phyloP scores from a whole-genome alignment of 2,797 vertebrate genomes.

The Phaenicophaeus curvirostris region DNA sequence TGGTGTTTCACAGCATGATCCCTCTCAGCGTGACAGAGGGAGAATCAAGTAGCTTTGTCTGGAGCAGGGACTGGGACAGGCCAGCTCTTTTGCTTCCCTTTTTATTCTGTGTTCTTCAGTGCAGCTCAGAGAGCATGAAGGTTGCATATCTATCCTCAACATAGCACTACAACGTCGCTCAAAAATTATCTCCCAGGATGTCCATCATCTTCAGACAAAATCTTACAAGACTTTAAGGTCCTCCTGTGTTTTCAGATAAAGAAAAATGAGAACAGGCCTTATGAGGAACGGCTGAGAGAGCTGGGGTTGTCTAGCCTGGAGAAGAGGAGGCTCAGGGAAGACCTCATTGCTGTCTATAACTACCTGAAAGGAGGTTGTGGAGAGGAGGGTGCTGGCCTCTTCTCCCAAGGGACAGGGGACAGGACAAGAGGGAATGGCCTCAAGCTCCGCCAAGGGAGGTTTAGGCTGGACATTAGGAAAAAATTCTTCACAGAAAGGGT shows the following conservation, averaged over 20 bases:
- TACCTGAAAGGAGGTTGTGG: too few relatives aligned
- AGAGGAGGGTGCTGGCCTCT: too few relatives aligned
- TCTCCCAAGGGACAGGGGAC: too few relatives aligned
- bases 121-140: background rate
- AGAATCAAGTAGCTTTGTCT: background rate
- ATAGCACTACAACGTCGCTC: fast-evolving
- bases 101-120: background rate
- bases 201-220: background rate
- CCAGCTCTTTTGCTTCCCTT: background rate
- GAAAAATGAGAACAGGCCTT: background rate
- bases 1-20: background rate
- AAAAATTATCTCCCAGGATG: background rate
- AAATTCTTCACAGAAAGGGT: too few relatives aligned
- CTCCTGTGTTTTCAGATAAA: background rate
- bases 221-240: background rate
- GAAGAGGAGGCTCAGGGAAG: too few relatives aligned
- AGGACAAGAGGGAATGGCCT: too few relatives aligned
- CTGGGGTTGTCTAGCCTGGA: too few relatives aligned
- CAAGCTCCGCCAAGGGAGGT: too few relatives aligned
- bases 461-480: too few relatives aligned
- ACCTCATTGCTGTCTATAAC: too few relatives aligned
- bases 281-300: too few relatives aligned
- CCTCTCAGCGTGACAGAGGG: background rate
- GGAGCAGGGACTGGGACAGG: background rate
- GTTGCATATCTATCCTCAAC: background rate